A percentile compares a stretch with the other conserved stretches of the same genome.
Conservation (phyloP, 2,888 invertebrate genomes). For the Diachrysia chrysitis region DNA sequence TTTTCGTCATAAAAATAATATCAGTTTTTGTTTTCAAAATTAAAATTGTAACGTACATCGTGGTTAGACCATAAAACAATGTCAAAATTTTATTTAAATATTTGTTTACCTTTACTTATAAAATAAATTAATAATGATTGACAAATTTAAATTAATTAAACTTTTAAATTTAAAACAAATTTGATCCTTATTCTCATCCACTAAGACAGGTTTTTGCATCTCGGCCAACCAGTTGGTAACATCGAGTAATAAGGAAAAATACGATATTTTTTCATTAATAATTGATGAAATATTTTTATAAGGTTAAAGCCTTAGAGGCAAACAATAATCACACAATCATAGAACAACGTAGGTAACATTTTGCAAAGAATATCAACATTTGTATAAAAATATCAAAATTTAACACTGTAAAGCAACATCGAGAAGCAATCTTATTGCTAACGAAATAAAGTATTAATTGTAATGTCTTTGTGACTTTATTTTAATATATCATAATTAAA, state of each 20-base stretch:
- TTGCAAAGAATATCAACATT: background rate
- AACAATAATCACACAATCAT: background rate
- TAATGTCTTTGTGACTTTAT: constrained; percentile 25
- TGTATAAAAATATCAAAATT: constrained; percentile 1
- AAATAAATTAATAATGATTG: background rate
- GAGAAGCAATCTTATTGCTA: constrained; percentile 71
- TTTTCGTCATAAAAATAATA: constrained; percentile 45
- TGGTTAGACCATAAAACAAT: constrained; percentile 10
- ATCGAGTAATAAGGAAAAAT: too few relatives aligned
- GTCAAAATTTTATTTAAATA: background rate
- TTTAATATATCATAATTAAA: background rate
- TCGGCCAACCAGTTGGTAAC: too few relatives aligned
- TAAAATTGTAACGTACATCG: constrained; percentile 10
- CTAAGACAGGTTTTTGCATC: too few relatives aligned
- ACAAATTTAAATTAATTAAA: background rate
- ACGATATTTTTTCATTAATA: background rate
- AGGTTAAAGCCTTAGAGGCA: background rate
- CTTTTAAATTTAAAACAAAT: too few relatives aligned
- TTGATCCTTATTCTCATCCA: background rate
- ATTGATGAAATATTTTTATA: background rate
- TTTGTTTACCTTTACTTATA: background rate
- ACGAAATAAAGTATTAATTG: constrained; percentile 61
- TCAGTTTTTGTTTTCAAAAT: constrained; percentile 11
- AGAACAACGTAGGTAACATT: background rate
- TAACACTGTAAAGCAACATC: constrained; percentile 29